Conservation (phyloP, 2,113 vertebrate species). For the Podarcis cretensis region DNA sequence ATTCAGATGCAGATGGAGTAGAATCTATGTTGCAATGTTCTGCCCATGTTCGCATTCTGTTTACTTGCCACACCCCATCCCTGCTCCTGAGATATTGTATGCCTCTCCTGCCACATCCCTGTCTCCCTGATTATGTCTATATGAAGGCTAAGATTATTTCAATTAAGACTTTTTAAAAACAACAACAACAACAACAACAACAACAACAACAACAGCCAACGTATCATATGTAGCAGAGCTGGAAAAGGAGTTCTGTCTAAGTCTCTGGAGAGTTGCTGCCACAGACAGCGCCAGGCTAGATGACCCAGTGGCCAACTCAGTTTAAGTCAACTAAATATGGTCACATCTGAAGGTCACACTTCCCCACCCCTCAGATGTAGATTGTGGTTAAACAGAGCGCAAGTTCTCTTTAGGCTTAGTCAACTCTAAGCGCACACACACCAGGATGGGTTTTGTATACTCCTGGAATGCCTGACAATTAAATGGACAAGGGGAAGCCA, state of each 20-base stretch:
- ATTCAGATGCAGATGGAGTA: neutral
- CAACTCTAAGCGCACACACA: neutral
- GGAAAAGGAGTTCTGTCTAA: neutral
- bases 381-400: neutral
- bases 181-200: neutral
- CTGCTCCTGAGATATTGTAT: too few species aligned
- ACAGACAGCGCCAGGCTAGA: neutral
- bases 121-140: neutral
- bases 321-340: neutral
- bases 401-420: neutral
- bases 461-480: neutral
- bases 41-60: neutral
- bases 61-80: neutral
- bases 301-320: neutral
- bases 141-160: neutral
- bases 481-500: too few species aligned
- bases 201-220: neutral
- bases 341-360: neutral
- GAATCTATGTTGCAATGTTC: neutral
- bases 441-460: neutral
- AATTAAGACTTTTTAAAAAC: too few species aligned
- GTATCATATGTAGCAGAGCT: neutral
- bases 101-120: too few species aligned
- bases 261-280: neutral
- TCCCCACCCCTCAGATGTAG: neutral